A percentile compares a stretch with the other conserved stretches of the same genome.
phyloP scores from a whole-genome alignment of 92 coral and sea anemone species.

The Zoanthus sociatus region DNA sequence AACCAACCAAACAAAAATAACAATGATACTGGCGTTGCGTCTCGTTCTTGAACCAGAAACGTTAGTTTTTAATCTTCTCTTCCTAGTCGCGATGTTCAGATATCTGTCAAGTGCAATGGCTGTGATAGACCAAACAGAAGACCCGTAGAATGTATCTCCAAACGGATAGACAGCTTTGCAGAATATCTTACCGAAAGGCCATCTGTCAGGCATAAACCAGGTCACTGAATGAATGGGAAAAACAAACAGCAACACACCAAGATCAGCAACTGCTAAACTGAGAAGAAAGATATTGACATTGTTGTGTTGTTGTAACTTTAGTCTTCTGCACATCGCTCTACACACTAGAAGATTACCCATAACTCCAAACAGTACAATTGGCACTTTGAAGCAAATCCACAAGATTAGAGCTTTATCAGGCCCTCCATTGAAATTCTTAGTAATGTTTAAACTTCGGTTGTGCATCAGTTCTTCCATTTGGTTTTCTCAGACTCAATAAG shows the following conservation, averaged over 20 bases:
- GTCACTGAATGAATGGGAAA: constrained; percentile 34
- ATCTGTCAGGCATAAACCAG: constrained; percentile 31
- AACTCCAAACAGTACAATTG: constrained; percentile 21
- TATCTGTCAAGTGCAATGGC: constrained; percentile 62
- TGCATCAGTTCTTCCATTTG: neutral
- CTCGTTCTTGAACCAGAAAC: neutral
- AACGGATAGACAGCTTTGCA: constrained; percentile 52
- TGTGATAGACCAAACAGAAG: constrained; percentile 56
- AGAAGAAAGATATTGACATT: constrained; percentile 12
- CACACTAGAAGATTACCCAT: constrained; percentile 32
- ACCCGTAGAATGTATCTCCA: constrained; percentile 63
- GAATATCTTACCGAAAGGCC: constrained; percentile 57
- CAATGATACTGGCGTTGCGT: constrained; percentile 14
- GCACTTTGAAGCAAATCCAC: constrained; percentile 20
- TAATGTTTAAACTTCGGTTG: neutral
- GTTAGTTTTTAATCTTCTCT: too few species aligned
- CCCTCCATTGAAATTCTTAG: neutral
- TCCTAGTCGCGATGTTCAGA: neutral
- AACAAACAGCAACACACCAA: constrained; percentile 28
- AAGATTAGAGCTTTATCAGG: neutral
- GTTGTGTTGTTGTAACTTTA: neutral
- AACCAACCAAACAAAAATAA: neutral
- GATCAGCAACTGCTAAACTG: constrained; percentile 65
- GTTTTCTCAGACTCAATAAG: neutral
- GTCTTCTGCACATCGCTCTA: constrained; percentile 19